Evolutionary conservation across 2,113 vertebrate genomes (phyloP).

Genomic region (Boleophthalmus pectinirostris): DNA sequence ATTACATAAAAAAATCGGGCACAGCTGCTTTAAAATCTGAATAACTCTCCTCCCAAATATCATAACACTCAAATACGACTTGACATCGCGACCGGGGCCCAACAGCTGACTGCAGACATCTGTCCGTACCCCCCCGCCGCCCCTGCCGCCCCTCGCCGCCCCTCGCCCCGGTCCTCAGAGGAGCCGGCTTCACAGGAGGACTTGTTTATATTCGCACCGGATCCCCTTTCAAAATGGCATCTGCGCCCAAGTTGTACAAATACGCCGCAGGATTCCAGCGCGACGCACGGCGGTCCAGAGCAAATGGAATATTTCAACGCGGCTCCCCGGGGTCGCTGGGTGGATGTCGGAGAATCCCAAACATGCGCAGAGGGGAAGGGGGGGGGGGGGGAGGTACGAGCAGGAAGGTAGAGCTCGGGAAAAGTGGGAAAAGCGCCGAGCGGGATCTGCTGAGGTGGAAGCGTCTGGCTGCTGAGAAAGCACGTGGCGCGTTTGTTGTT

Average conservation of each 20-base stretch:
- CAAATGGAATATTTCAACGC: slow-evolving; percentile 28
- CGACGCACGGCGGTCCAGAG: slow-evolving; percentile 1
- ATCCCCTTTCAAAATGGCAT: slow-evolving; percentile 66
- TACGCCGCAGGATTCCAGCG: slow-evolving; percentile 41
- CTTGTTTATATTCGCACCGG: slow-evolving; percentile 65
- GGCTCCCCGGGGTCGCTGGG: not conserved
- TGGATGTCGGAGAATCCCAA: slow-evolving; percentile 27
- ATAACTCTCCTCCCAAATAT: not conserved
- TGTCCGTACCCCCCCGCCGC: slow-evolving; percentile 42
- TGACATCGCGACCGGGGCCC: slow-evolving; percentile 30
- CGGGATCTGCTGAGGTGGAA: slow-evolving; percentile 9
- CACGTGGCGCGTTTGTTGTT: slow-evolving; percentile 13
- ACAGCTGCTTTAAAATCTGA: not conserved
- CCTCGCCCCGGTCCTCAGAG: slow-evolving; percentile 43
- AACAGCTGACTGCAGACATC: slow-evolving; percentile 63
- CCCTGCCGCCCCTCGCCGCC: too few relatives aligned
- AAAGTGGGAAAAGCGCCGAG: not conserved
- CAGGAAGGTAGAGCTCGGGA: not conserved
- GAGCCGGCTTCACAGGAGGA: slow-evolving; percentile 48
- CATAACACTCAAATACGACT: not conserved
- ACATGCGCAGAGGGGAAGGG: slow-evolving; percentile 3
- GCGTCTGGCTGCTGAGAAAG: slow-evolving; percentile 22
- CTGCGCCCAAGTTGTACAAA: slow-evolving; percentile 54
- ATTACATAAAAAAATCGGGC: too few relatives aligned
- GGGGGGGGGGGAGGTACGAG: not conserved